Evolutionary conservation across 2,888 invertebrate species (phyloP), one percentile per base, ranked within the genome.

Genomic region (Trileptium ribeirensis): DNA sequence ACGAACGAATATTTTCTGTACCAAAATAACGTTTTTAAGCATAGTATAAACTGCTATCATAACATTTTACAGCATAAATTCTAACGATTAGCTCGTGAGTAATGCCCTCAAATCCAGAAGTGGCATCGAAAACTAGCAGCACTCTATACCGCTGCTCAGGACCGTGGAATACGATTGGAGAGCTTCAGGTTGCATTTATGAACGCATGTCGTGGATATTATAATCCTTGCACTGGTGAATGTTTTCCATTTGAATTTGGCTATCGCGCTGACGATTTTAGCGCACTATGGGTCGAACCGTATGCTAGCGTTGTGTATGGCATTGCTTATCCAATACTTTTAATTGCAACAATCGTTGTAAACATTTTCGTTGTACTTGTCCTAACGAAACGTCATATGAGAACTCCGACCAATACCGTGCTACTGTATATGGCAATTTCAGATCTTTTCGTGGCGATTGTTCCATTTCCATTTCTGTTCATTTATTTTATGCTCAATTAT

Each of bases 391-490:
- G 93, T 36, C 94, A 95, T 89, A 95, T 96, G 95, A 89, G 94
- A 37, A 94, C 94, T 0, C 95, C 96, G 0, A 96, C 96, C 1
- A 96, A 96, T 89, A 92, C 93, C n/a, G 94, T 96, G 0, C 92
- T 96, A 0, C 93, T 95, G 92, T 94, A 94, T 1, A 96, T 96
- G 95, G 95, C 96, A 0, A 91, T 96, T 1, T 94, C 94, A 85
- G 96, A 96, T 90, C 94, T 95, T 93, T 92, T 95, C 89, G 96
- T 96, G 0, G 92, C 95, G 87, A 91, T 94, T 80, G 93, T 94
- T 88, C 94, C 95, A 0, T 93, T 94, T 0, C 95, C 95, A 0
- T 94, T 94, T 92, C 92, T 95, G 79, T 93, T 95, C 33, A 74
- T 75, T 74, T 80, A 74, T n/a, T 80, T 79, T 34, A 80, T 31